Conservation (phyloP, 1,140 invertebrate species). For the Cecropterus lyciades region DNA sequence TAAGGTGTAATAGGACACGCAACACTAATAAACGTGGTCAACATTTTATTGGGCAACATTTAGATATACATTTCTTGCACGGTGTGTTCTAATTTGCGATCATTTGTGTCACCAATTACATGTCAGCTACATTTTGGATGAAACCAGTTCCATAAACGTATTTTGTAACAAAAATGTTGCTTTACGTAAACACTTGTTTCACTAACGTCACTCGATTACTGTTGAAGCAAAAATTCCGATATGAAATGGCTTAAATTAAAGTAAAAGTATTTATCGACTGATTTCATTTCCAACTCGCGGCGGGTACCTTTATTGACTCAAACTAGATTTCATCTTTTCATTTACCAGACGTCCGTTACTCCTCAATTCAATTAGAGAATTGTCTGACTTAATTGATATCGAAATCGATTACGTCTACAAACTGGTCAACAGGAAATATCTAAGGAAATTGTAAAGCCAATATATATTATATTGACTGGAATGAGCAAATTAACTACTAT, state of each 20-base stretch:
- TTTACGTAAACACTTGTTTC: not conserved
- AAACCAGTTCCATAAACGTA: not conserved
- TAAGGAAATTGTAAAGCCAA: not conserved
- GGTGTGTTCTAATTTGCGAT: constrained; percentile 1
- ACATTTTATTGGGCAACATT: constrained; percentile 4
- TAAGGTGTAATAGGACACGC: constrained; percentile 16
- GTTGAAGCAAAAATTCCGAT: not conserved
- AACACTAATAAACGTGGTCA: constrained; percentile 17
- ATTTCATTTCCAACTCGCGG: not conserved
- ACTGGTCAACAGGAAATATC: not conserved
- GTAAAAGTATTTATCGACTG: constrained; percentile 5
- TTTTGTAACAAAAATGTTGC: too few species aligned
- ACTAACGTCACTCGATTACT: not conserved
- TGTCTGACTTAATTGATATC: constrained; percentile 7
- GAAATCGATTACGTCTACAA: constrained; percentile 1
- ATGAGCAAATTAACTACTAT: not conserved
- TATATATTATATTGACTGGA: not conserved
- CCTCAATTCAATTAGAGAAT: constrained; percentile 2
- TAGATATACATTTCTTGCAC: constrained; percentile 8
- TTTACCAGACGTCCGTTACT: not conserved
- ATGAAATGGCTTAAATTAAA: not conserved
- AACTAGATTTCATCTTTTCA: constrained; percentile 4
- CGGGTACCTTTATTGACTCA: not conserved
- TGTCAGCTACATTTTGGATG: not conserved
- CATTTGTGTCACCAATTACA: not conserved